Base-by-base conservation (phyloP, 2,797 vertebrate genomes). In the Falco novaeseelandiae region DNA sequence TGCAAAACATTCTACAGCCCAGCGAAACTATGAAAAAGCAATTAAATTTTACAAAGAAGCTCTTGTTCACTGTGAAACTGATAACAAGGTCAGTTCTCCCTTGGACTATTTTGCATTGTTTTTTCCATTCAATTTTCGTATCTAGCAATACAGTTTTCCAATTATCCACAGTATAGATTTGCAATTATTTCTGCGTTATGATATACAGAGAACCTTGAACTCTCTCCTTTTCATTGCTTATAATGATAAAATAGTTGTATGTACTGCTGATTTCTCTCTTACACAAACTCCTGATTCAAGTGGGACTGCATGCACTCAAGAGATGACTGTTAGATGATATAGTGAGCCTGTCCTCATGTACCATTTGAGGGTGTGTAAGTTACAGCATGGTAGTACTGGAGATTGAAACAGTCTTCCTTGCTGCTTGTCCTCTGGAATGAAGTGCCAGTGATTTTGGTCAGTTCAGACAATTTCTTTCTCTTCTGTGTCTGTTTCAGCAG, bases 11-110 rank as follows among this genome's bases (percentile, higher is more conserved):
- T 99, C 98, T 93, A 98, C 99, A 93, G 98, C 98, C 98, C 99
- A 99, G 98, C 97, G 98, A 91, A 99, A 99, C 98, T 99, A 99
- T 93, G 99, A 99, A 97, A 99, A 99, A 97, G 99, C 99, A 85
- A 99, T 99, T 98, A 99, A 98, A 97, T 99, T 99, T 98, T 99
- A 99, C 98, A 99, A 99, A 99, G 99, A 99, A 97, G 99, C 99
- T 85, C 99, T 99, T 98, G 98, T 99, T 97, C 99, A 99, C 98
- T 99, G 99, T 98, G 99, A 99, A 98, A 99, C 98, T 4, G 98
- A 99, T 98, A 99, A 98, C 97, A 99, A 99, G 99, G 99, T 99
- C 98, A 98, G 98, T 98, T 83, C n/a, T 87, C 58, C 46, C 72
- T 83, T 49, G 54, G 48, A 67, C 62, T 87, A 8, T 87, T 89